Conservation (phyloP, 2,888 invertebrate species). For the Trimorus sp. region DNA sequence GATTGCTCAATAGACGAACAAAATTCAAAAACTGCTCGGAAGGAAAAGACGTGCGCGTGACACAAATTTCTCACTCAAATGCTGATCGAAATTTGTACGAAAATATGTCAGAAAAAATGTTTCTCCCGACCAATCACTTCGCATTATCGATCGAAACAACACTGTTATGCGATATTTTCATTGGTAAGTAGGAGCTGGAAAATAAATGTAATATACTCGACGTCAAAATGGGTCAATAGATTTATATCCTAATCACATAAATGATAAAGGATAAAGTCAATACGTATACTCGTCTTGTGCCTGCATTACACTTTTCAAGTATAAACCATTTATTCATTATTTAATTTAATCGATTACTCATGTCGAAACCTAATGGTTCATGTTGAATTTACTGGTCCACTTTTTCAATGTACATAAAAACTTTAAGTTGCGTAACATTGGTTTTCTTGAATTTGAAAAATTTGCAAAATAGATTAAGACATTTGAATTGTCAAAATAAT, state of each 20-base stretch:
- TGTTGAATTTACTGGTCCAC: no score
- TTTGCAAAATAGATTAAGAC: no score
- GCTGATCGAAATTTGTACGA: no score
- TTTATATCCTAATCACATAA: constrained; percentile 30
- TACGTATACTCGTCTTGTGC: constrained; percentile 9
- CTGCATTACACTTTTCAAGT: constrained; percentile 8
- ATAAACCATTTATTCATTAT: constrained; percentile 20
- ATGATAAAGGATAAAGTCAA: constrained; percentile 42
- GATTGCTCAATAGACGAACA: not conserved
- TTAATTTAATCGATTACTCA: constrained; percentile 15
- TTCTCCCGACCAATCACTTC: not conserved
- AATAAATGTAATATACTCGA: constrained; percentile 34
- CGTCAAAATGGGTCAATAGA: constrained; percentile 42
- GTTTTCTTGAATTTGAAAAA: no score
- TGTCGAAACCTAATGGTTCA: no score
- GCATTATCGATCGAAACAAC: constrained; percentile 7
- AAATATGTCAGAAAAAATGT: constrained; percentile 3
- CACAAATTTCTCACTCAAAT: not conserved
- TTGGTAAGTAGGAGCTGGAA: constrained; percentile 17
- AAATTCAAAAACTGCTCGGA: not conserved
- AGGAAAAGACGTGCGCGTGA: not conserved
- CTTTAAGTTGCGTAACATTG: no score
- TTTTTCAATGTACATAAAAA: not conserved
- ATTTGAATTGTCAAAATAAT: no score
- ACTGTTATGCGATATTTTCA: constrained; percentile 20